Evolutionary conservation across 2,113 vertebrate genomes (phyloP).

Genomic region (Tichodroma muraria): DNA sequence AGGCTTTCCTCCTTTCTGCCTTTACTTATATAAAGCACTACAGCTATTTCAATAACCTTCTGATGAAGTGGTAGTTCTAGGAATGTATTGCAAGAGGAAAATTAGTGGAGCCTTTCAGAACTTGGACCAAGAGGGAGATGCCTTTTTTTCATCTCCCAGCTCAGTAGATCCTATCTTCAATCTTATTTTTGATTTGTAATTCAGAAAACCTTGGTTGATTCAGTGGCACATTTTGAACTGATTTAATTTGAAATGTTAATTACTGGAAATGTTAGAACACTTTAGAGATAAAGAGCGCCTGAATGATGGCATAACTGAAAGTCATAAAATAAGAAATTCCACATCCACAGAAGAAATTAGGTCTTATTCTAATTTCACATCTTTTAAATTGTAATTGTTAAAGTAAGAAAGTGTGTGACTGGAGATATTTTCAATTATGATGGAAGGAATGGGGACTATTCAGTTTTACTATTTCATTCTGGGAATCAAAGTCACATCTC

Average conservation of each 20-base stretch:
- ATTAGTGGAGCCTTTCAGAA: not conserved
- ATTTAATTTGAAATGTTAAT: not conserved
- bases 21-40: not conserved
- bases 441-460: not conserved
- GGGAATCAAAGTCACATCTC: not conserved
- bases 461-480: not conserved
- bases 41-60: not conserved
- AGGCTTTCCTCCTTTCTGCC: not conserved
- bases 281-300: not conserved
- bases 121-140: not conserved
- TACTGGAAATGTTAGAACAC: not conserved
- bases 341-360: not conserved
- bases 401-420: not conserved
- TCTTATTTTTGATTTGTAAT: not conserved
- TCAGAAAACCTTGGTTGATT: not conserved
- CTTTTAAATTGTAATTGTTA: not conserved
- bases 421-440: not conserved
- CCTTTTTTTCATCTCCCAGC: not conserved
- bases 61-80: not conserved
- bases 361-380: not conserved
- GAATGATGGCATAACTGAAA: not conserved
- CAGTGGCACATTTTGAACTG: not conserved
- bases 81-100: not conserved
- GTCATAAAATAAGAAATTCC: not conserved
- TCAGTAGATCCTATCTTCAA: not conserved